Percentiles rank a stretch among this genome's conserved stretches.
Evolutionary conservation across 2,888 invertebrate genomes (phyloP).

Genomic region (Dilophus febrilis): DNA sequence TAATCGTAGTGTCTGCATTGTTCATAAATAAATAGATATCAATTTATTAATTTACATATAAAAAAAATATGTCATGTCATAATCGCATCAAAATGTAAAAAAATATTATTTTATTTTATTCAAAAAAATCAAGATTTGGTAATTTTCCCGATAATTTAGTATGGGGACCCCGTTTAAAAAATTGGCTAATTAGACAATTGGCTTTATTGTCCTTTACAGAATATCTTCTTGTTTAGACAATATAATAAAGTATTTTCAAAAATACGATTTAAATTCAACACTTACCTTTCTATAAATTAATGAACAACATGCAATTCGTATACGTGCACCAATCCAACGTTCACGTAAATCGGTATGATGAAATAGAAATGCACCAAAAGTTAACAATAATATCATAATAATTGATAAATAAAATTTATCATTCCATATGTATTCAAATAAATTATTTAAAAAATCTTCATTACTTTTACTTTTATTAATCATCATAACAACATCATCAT

Average conservation of each 20-base stretch:
- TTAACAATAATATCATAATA: conserved; percentile 21
- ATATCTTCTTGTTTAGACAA: too few species aligned
- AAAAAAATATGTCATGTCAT: too few species aligned
- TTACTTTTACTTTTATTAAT: not conserved
- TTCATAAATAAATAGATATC: conserved; percentile 3
- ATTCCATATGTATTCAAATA: conserved; percentile 17
- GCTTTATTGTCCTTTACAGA: too few species aligned
- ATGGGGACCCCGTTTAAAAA: too few species aligned
- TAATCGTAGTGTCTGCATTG: conserved; percentile 44
- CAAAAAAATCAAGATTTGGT: too few species aligned
- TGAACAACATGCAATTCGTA: conserved; percentile 48
- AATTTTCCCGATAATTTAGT: too few species aligned
- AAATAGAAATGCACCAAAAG: conserved; percentile 22
- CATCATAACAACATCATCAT: conserved; percentile 2
- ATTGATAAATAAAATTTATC: conserved; percentile 24
- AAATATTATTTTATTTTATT: too few species aligned
- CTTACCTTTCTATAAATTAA: conserved; percentile 50
- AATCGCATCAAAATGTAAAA: too few species aligned
- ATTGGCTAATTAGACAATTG: too few species aligned
- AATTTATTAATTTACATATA: not conserved
- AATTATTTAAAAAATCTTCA: not conserved
- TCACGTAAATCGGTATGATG: conserved; percentile 29
- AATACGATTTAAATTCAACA: conserved; percentile 4
- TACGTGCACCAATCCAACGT: conserved; percentile 38
- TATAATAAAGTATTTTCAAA: too few species aligned